Conservation (phyloP, 2,113 vertebrate species). For the Malurus alboscapulatus region DNA sequence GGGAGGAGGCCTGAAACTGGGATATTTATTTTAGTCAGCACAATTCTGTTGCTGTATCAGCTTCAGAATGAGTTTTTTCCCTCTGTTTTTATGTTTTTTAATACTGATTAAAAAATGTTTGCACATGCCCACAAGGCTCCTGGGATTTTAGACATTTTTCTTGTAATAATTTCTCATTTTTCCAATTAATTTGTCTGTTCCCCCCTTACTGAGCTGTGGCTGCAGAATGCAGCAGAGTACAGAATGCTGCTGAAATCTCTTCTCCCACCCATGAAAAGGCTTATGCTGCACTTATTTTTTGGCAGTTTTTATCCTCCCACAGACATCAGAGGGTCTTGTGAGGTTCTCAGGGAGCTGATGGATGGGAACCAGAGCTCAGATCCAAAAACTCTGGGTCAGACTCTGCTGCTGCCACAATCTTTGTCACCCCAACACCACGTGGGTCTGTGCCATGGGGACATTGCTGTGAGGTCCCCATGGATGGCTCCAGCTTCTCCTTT, state of each 20-base stretch:
- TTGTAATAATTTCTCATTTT: neutral
- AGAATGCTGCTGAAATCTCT: neutral
- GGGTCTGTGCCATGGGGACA: neutral
- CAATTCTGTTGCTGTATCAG: neutral
- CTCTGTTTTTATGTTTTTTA: neutral
- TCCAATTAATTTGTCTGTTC: neutral
- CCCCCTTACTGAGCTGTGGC: neutral
- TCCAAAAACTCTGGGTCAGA: neutral
- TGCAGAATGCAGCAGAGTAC: neutral
- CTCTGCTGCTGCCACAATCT: neutral
- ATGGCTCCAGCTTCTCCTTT: neutral
- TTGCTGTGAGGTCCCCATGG: neutral
- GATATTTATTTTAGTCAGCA: neutral
- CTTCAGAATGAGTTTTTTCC: neutral
- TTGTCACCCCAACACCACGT: neutral
- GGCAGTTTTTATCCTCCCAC: neutral
- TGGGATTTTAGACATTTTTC: neutral
- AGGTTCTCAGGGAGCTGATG: neutral
- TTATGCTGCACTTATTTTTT: neutral
- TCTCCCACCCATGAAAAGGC: neutral
- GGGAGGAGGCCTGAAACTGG: neutral
- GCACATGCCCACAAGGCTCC: neutral
- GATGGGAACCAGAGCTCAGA: neutral
- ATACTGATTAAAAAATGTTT: neutral
- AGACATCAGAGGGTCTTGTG: neutral